Evolutionary conservation across 1,140 invertebrate species (phyloP), one percentile per base, ranked within the genome.

Genomic region (Lepidurus packardi): DNA sequence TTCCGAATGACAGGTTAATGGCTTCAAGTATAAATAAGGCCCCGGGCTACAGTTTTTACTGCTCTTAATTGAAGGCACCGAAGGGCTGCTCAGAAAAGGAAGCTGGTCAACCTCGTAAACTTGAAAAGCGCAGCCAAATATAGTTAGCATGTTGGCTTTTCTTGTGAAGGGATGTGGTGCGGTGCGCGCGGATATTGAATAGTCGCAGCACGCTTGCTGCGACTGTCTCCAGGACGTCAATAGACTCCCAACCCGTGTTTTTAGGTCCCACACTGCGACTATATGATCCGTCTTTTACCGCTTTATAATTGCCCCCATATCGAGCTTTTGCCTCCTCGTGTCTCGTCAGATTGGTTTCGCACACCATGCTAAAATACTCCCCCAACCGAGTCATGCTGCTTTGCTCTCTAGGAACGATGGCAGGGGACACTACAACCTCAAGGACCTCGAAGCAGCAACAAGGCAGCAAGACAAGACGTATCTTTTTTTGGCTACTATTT

Each of bases 241-340:
- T 65, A 65, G 53, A 65, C 53, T 65, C 21, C 16, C 53, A 4
- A 34, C 34, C 34, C 34, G 34, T 65, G 53, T 65, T 13, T 65
- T 65, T 65, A 65, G 53, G 53, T 65, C 53, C 13, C 53, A 65
- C 53, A 65, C 53, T 65, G 53, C 13, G 53, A 65, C 53, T 21
- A 65, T 65, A 65, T 65, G 53, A 65, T 65, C 34, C 53, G 53
- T 65, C 53, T 65, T 65, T 65, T 65, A 65, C 53, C 53, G 53
- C 53, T 65, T 65, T 65, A 65, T 65, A 65, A 65, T 65, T 65
- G 53, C 53, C 53, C 53, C 53, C 53, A 65, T 65, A 65, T 65
- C 8, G 53, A 65, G 53, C 53, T 65, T 3, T 34, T 34, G 21
- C 16, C 53, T 21, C 21, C 53, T 65, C 53, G 21, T 65, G 53